Percentiles rank a stretch among this genome's conserved stretches.
Evolutionary conservation across 2,797 vertebrate genomes (phyloP).

Genomic region (Acrossocheilus fasciatus): DNA sequence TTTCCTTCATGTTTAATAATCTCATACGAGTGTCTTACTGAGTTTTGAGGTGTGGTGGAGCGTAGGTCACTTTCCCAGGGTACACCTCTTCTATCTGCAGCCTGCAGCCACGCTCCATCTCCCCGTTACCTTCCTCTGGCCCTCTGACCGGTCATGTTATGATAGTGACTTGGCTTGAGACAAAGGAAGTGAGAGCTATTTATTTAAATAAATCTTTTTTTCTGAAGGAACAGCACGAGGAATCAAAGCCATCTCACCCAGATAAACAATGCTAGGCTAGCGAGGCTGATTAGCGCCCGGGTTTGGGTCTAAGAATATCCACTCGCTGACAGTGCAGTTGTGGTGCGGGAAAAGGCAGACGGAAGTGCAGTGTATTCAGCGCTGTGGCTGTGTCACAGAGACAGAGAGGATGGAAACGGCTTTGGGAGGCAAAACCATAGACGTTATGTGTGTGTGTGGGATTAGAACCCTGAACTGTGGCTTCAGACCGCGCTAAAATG

Average conservation of each 20-base stretch:
- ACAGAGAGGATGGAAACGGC: slow-evolving; percentile 44
- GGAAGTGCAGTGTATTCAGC: slow-evolving; percentile 38
- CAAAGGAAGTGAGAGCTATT: slow-evolving; percentile 60
- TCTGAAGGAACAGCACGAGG: slow-evolving; percentile 34
- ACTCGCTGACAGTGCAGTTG: slow-evolving; percentile 58
- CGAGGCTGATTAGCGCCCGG: slow-evolving; percentile 55
- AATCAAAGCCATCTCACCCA: slow-evolving; percentile 55
- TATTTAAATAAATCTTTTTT: slow-evolving; percentile 58
- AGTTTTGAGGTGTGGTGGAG: slow-evolving; percentile 56
- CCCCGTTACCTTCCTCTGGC: slow-evolving; percentile 63
- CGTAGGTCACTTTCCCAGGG: slow-evolving; percentile 66
- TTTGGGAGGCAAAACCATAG: slow-evolving; percentile 23
- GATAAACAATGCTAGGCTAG: slow-evolving; percentile 53
- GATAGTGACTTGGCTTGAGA: slow-evolving; percentile 64
- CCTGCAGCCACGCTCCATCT: slow-evolving; percentile 59
- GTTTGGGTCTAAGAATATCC: slow-evolving; percentile 56
- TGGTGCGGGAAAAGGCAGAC: slow-evolving; percentile 29
- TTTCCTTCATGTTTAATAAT: slow-evolving; percentile 52
- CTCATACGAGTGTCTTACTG: slow-evolving; percentile 30
- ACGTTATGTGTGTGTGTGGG: slow-evolving; percentile 11
- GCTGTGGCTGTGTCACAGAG: slow-evolving; percentile 23
- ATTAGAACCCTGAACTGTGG: slow-evolving; percentile 39
- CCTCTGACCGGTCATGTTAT: slow-evolving; percentile 60
- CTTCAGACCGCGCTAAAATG: slow-evolving; percentile 41
- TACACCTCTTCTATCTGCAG: slow-evolving; percentile 65